A percentile compares a stretch with the other conserved stretches of the same genome.
These are phyloP conservation scores for Myopa testacea DNA, from an alignment of 2,888 invertebrate genomes.

Conservation along the genomic window DNA sequence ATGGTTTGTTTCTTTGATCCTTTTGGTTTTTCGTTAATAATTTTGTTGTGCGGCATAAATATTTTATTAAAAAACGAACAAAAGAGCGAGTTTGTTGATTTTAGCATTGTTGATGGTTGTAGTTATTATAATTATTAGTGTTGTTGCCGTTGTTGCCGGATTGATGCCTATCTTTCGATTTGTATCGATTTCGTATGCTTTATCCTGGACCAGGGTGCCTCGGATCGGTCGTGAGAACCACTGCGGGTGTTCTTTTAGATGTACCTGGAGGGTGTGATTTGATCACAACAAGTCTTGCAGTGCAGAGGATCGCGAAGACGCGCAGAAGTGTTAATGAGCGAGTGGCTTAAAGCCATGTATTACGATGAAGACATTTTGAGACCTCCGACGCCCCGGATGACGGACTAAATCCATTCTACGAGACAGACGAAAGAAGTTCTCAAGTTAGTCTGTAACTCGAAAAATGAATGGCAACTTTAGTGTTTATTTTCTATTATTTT, in stretches of 20 bases:
- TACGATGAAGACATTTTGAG: constrained; percentile 2
- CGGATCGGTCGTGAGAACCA: constrained; percentile 35
- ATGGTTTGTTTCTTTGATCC: not conserved
- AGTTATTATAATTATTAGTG: constrained; percentile 29
- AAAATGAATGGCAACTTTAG: no score
- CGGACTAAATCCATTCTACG: no score
- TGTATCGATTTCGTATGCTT: constrained; percentile 26
- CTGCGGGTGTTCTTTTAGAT: constrained; percentile 30
- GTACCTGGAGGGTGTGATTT: not conserved
- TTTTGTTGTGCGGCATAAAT: constrained; percentile 20
- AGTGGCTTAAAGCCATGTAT: not conserved
- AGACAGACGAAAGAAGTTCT: no score
- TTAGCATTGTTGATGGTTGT: constrained; percentile 28
- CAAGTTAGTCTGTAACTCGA: no score
- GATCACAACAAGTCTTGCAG: not conserved
- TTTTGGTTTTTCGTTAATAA: not conserved
- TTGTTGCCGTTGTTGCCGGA: constrained; percentile 38
- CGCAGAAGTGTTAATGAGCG: constrained; percentile 34
- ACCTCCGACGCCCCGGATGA: constrained; percentile 8
- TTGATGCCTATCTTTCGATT: constrained; percentile 39
- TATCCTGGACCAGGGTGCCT: constrained; percentile 2
- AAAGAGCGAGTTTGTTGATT: constrained; percentile 41
- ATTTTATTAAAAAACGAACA: constrained; percentile 31
- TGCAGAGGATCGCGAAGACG: not conserved
- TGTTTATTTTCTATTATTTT: no score